Percentiles rank a stretch among this genome's conserved stretches.
Evolutionary conservation across 2,113 vertebrate genomes (phyloP).

Genomic region (Panthera leo): DNA sequence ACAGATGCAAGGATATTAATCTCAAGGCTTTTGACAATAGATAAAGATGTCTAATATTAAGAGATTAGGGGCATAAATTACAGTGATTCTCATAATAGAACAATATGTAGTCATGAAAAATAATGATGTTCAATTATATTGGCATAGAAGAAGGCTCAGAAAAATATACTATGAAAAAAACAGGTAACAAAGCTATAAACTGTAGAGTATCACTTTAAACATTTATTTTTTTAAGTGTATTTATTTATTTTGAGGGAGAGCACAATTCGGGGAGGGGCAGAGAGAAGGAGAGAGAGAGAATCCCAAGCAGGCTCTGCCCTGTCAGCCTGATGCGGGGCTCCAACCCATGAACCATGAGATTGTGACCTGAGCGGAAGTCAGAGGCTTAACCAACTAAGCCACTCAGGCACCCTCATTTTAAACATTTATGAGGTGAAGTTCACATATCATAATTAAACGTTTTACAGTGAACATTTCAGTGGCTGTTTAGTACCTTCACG

Average conservation of each 20-base stretch:
- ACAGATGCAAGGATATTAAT: neutral
- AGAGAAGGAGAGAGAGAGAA: too few relatives aligned
- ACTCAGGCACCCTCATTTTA: neutral
- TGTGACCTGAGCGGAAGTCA: too few relatives aligned
- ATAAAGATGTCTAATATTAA: neutral
- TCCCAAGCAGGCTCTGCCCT: too few relatives aligned
- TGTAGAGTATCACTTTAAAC: neutral
- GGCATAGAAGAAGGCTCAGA: neutral
- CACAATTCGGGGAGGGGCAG: too few relatives aligned
- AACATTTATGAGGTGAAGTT: neutral
- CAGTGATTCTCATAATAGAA: neutral
- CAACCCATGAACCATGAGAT: too few relatives aligned
- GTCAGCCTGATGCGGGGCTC: too few relatives aligned
- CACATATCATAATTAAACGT: neutral
- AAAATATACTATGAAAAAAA: neutral
- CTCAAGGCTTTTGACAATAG: neutral
- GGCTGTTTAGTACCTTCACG: neutral
- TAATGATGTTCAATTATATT: neutral
- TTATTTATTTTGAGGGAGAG: too few relatives aligned
- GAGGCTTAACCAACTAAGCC: too few relatives aligned
- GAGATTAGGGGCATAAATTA: neutral
- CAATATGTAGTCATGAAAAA: neutral
- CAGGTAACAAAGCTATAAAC: neutral
- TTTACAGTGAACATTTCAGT: neutral
- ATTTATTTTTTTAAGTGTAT: too few relatives aligned